Evolutionary conservation across 2,113 vertebrate genomes (phyloP), one percentile per base, ranked within the genome.

Genomic region (Pagrus major): DNA sequence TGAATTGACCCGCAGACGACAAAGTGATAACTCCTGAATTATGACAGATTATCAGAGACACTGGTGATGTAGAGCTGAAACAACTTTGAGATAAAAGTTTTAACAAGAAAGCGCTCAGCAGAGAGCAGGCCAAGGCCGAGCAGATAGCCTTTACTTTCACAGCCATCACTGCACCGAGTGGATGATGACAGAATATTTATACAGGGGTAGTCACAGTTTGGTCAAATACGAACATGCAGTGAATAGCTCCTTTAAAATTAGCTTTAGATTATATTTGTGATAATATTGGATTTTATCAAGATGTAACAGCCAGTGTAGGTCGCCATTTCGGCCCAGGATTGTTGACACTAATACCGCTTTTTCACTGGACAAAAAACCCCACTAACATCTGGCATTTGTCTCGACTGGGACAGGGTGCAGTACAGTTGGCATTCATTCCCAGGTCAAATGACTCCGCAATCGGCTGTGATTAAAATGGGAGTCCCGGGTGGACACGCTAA

Each of bases 41-140:
- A 52, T 68, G 55, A 71, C 49, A 63, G 58, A 74, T 78, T 31
- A 82, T 74, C 60, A 79, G 54, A 31, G 63, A 67, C 64, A 33
- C 58, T 59, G 68, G 67, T 71, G 56, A 76, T 31, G 42, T 51
- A 66, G 70, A 64, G 44, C 51, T 16, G 35, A 39, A 74, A 68
- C 71, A 77, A 70, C 55, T 70, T 20, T 63, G 33, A 86, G 80
- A 83, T 68, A 63, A 81, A 75, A 66, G 61, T 79, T 78, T 46
- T 8, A 76, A 75, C 2, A 10, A 35, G 41, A 39, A 61, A 12
- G 35, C 10, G 1, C 14, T 20, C 60, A 41, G 42, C 16, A 29
- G 29, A 58, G 46, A 46, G 69, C 31, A 35, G 49, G 23, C 12
- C 25, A 14, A 78, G 63, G 71, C 54, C 66, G 51, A 64, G 71